phyloP scores from a whole-genome alignment of 2,888 invertebrate genomes.

The Drosophila conformis region DNA sequence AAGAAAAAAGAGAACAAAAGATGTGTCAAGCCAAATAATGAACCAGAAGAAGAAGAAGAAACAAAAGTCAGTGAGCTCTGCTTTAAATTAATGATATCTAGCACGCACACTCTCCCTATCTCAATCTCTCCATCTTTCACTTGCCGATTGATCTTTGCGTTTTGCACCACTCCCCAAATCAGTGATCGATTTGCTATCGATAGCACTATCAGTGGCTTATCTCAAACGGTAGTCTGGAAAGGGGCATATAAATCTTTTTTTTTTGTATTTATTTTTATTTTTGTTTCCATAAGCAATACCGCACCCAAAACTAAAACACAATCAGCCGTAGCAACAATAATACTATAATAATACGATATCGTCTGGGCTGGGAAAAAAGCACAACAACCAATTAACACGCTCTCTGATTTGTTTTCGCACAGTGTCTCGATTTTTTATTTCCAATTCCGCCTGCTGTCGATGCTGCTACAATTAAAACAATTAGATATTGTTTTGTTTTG shows the following conservation, averaged over 20 bases:
- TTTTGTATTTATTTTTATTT: slow-evolving; percentile 30
- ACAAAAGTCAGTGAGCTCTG: slow-evolving; percentile 22
- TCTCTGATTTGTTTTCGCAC: slow-evolving; percentile 2
- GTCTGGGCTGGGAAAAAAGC: neutral
- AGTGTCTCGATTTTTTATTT: neutral
- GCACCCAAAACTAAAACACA: slow-evolving; percentile 43
- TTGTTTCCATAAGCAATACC: slow-evolving; percentile 38
- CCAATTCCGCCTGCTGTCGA: neutral
- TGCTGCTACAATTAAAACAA: slow-evolving; percentile 18
- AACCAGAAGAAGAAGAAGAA: slow-evolving; percentile 8
- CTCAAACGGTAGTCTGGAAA: slow-evolving; percentile 10
- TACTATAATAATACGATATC: slow-evolving; percentile 25
- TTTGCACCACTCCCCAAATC: neutral
- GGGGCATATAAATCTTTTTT: neutral
- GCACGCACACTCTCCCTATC: neutral
- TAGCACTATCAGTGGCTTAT: slow-evolving; percentile 23
- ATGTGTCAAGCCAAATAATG: slow-evolving; percentile 25
- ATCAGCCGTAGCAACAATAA: slow-evolving; percentile 32
- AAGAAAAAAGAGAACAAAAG: slow-evolving; percentile 40
- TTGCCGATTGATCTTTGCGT: neutral
- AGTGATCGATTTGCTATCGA: slow-evolving; percentile 16
- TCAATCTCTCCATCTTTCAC: neutral
- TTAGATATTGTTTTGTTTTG: slow-evolving; percentile 8
- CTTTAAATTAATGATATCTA: slow-evolving; percentile 25
- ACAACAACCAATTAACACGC: neutral